These are phyloP conservation scores for Malurus melanocephalus DNA, from an alignment of 2,113 vertebrate genomes.

Conservation along the genomic window DNA sequence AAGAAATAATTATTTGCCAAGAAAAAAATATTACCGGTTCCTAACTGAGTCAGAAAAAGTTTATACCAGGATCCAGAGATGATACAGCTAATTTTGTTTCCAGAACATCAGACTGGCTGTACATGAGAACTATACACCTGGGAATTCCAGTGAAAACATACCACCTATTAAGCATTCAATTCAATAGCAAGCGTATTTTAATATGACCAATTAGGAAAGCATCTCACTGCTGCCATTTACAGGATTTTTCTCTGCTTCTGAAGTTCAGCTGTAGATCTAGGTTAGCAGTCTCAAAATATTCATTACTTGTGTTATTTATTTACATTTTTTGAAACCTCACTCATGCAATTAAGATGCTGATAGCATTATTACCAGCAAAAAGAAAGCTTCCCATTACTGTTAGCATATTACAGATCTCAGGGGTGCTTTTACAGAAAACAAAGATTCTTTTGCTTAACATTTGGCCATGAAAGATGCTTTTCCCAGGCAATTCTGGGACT, in stretches of 20 bases:
- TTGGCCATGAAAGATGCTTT: slow-evolving; percentile 14
- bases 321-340: neutral
- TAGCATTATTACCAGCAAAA: slow-evolving; percentile 6
- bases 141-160: neutral
- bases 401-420: slow-evolving; percentile 8
- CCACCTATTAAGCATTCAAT: neutral
- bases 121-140: neutral
- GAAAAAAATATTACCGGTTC: neutral
- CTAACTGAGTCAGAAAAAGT: neutral
- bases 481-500: slow-evolving; percentile 16
- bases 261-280: neutral
- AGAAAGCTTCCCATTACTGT: neutral
- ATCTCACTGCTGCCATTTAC: neutral
- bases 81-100: neutral
- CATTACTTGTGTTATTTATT: slow-evolving; percentile 2
- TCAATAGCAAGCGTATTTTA: neutral
- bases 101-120: neutral
- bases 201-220: neutral
- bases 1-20: neutral
- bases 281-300: neutral
- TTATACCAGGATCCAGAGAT: neutral
- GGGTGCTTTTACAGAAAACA: slow-evolving; percentile 32
- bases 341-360: slow-evolving; percentile 14
- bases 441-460: neutral
- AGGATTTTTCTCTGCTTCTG: neutral